Conservation (phyloP, 2,888 invertebrate species). For the Plagodis dolabraria region DNA sequence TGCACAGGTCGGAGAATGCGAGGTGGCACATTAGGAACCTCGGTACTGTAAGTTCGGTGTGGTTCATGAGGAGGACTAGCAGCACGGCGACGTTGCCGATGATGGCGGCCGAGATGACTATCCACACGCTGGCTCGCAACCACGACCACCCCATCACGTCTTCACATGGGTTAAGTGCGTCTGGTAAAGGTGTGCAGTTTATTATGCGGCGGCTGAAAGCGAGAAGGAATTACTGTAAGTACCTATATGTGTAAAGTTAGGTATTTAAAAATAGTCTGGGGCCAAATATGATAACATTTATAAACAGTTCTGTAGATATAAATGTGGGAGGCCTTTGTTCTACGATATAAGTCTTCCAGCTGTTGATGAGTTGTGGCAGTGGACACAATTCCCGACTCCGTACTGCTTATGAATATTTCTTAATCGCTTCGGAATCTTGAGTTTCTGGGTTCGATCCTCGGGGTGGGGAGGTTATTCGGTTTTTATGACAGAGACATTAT, state of each 20-base stretch:
- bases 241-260: neutral
- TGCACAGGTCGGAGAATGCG: constrained; percentile 94
- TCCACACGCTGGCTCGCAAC: constrained; percentile 93
- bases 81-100: constrained; percentile 94
- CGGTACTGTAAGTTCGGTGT: constrained; percentile 72
- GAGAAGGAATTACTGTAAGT: neutral
- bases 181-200: constrained; percentile 89
- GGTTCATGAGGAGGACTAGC: constrained; percentile 88
- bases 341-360: no score
- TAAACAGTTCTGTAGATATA: no score
- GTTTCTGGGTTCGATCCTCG: no score
- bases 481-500: no score
- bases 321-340: no score
- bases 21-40: constrained; percentile 87
- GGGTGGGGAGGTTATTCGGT: no score
- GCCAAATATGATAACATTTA: no score
- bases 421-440: no score
- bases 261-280: neutral
- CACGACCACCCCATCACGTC: constrained; percentile 94
- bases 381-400: no score
- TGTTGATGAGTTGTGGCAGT: no score
- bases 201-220: constrained; percentile 71
- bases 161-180: constrained; percentile 94
- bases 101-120: constrained; percentile 92
- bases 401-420: no score